Base-by-base conservation (phyloP, 2,888 invertebrate genomes). In the Meliscaeva auricollis region DNA sequence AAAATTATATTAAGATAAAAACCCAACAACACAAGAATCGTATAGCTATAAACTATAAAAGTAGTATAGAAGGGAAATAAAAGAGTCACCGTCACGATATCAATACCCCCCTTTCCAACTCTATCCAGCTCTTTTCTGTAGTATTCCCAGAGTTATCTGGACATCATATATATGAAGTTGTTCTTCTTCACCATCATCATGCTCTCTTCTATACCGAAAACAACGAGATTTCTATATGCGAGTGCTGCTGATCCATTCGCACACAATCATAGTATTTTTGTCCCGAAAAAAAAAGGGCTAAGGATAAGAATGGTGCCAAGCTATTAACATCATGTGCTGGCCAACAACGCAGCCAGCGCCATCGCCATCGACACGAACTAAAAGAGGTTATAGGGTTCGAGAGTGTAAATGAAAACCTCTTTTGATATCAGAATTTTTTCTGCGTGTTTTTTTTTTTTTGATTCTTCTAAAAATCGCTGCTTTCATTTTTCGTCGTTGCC, bases 361-460 rank as follows among this genome's bases (percentile, higher is more conserved):
- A 46, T 64, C 62, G 44, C 17, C 41, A 54, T 30, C 41, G 54
- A 41, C 41, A 54, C 41, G 54, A 50, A 69, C 41, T 35, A 32
- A 38, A 22, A 62, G 54, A 74, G 73, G 69, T 74, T 74, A 78
- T 41, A 58, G 46, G 64, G 52, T 62, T 75, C 75, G 48, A 60
- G 76, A 85, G 85, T 85, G 85, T 85, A 85, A 85, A 85, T 85
- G 80, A 85, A 85, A 81, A 85, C 85, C 85, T 81, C 85, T 85
- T 76, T 85, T 85, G 85, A 85, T 85, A 85, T 85, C 85, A 80
- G 66, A 80, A 81, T 80, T 77, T 26, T 80, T 81, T 81, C 80
- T 80, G 85, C 76, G 85, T 46, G n/a, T n/a, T n/a, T 58, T 48
- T 48, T 48, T 48, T 20, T 48, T 35, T 11, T 56, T 35, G 17